These are phyloP conservation scores for Channallabes apus DNA, from an alignment of 2,797 vertebrate species.

Conservation along the genomic window DNA sequence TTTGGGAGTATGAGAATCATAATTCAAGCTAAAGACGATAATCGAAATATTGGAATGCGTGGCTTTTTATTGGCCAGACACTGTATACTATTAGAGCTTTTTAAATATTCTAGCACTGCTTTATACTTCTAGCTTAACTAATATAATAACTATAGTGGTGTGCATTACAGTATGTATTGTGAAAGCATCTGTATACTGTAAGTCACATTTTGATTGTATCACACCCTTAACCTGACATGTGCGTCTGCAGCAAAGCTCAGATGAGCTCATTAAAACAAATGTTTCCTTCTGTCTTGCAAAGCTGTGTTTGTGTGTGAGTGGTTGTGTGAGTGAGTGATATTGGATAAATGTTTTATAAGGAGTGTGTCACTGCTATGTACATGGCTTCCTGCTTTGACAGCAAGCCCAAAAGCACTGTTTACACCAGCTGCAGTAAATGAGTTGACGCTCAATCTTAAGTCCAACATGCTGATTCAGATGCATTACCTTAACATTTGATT, in stretches of 20 bases:
- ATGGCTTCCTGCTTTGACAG: slow-evolving; percentile 1
- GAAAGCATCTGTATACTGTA: background rate
- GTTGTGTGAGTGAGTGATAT: background rate
- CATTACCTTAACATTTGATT: background rate
- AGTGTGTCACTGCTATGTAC: slow-evolving; percentile 11
- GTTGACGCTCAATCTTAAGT: background rate
- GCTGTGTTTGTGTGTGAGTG: background rate
- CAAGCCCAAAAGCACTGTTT: background rate
- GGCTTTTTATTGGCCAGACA: background rate
- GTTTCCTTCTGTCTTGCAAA: background rate
- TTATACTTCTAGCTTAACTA: background rate
- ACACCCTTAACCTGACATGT: background rate
- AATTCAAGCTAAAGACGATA: no score
- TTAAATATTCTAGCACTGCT: background rate
- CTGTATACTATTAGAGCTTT: background rate
- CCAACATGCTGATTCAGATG: slow-evolving; percentile 6
- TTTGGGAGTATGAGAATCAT: no score
- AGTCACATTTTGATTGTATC: background rate
- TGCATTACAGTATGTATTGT: background rate
- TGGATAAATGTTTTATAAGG: background rate
- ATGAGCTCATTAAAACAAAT: slow-evolving; percentile 13
- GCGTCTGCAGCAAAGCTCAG: background rate
- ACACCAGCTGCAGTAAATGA: slow-evolving; percentile 22
- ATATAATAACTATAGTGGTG: background rate
- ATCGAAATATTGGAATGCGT: no score